Base-by-base conservation (phyloP, 2,888 invertebrate species). In the Helicoverpa assulta region DNA sequence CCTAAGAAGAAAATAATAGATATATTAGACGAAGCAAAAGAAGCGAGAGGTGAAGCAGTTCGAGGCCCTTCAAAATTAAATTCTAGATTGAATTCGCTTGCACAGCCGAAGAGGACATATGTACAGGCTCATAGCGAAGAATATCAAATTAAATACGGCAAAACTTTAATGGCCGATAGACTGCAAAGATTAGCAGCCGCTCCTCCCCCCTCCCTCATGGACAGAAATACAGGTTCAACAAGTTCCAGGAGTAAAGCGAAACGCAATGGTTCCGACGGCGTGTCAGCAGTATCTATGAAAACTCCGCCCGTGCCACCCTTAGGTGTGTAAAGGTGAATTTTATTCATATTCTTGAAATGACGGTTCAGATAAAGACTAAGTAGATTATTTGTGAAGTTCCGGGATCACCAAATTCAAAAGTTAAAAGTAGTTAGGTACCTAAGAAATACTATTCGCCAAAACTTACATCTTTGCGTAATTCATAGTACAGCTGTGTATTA, bases 261-360 rank as follows among this genome's bases (percentile, higher is more conserved):
- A 71, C 84, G 84, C 67, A 66, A 60, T 29, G 68, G 73, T 16
- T 51, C 73, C 5, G 88, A 86, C 40, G 69, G 73, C 33, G 60
- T 52, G 43, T 76, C 85, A 1, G 40, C 79, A 7, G 77, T 73
- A 37, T 72, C 86, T 50, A 79, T 81, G 51, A 89, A 88, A 65
- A 76, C 82, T 47, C 73, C 86, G 59, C 72, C 89, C 54, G 76
- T 81, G 75, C 78, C 88, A 74, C 84, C 89, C 81, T 83, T 90
- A 94, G 95, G 95, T 95, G 92, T 92, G 94, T 94, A 94, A 93
- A 93, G 93, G 93, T 93, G 93, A 93, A 93, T 93, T 90, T 80
- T 80, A 75, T 81, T 86, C 80, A 55, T 73, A 61, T 68, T 75
- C 29, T 73, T 70, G 70, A 63, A 57, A 54, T 54, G 4, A 37